A percentile compares a stretch with the other conserved stretches of the same genome.
phyloP scores from a whole-genome alignment of 2,888 invertebrate genomes.

The Epinotia nisella region DNA sequence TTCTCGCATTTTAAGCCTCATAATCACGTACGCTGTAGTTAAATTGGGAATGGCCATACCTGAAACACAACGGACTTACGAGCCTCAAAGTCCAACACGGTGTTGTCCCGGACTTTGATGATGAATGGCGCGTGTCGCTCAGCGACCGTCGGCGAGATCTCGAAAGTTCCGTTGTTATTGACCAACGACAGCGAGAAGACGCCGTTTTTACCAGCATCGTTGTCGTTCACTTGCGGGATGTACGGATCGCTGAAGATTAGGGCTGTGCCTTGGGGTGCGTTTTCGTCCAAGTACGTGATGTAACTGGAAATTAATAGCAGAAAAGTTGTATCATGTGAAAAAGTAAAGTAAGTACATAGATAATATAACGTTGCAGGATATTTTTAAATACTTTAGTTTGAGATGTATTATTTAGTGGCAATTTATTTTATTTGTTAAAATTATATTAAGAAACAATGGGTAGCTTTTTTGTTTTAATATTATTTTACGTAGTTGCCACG shows the following conservation, averaged over 20 bases:
- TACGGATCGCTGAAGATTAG: constrained; percentile 89
- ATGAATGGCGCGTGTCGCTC: constrained; percentile 91
- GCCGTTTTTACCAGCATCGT: constrained; percentile 92
- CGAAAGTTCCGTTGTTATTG: constrained; percentile 95
- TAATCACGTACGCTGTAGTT: not conserved
- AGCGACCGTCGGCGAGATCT: constrained; percentile 92
- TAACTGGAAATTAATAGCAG: constrained; percentile 83
- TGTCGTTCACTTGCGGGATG: constrained; percentile 89
- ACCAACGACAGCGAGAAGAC: constrained; percentile 91
- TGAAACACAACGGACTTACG: constrained; percentile 90
- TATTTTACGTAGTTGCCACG: too few species aligned
- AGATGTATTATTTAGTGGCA: too few species aligned
- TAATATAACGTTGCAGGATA: too few species aligned
- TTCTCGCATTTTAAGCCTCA: not conserved
- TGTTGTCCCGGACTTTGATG: constrained; percentile 92
- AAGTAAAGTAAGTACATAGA: too few species aligned
- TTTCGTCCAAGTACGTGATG: constrained; percentile 90
- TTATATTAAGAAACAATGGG: too few species aligned
- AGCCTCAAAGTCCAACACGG: constrained; percentile 93
- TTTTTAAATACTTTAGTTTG: too few species aligned
- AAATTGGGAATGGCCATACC: constrained; percentile 68
- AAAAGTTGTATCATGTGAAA: not conserved
- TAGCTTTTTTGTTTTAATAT: too few species aligned
- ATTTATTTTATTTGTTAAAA: too few species aligned
- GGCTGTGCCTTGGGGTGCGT: constrained; percentile 91